Evolutionary conservation across 2,113 vertebrate genomes (phyloP).

Genomic region (Polypterus bichir): DNA sequence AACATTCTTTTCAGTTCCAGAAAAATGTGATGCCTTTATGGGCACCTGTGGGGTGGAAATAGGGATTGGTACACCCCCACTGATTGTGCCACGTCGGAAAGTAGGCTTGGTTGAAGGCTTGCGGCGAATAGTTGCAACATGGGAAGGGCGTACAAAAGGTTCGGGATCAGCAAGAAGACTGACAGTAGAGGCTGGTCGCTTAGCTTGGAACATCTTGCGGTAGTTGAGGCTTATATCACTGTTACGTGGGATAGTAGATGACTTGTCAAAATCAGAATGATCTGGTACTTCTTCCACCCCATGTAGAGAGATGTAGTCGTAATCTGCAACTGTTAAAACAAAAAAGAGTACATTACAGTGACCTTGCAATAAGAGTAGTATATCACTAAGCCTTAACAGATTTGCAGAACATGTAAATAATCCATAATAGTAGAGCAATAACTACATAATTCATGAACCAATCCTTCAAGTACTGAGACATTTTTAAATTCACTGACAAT

Average conservation of each 20-base stretch:
- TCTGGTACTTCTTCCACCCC: constrained; percentile 33
- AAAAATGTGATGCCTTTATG: constrained; percentile 23
- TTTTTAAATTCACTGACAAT: too few species aligned
- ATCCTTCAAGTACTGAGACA: too few species aligned
- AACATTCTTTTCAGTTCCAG: constrained; percentile 9
- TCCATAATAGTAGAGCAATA: too few species aligned
- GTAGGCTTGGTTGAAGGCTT: constrained; percentile 59
- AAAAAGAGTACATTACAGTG: not conserved
- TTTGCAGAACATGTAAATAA: too few species aligned
- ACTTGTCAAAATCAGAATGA: constrained; percentile 58
- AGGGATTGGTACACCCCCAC: constrained; percentile 58
- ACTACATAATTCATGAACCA: too few species aligned
- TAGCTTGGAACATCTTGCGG: constrained; percentile 51
- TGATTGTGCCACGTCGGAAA: constrained; percentile 54
- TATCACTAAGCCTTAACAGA: not conserved
- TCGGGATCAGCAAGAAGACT: constrained; percentile 52
- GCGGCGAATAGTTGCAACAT: constrained; percentile 62
- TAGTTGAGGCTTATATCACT: constrained; percentile 57
- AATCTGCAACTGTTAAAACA: constrained; percentile 36
- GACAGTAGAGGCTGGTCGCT: constrained; percentile 57
- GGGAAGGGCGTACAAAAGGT: constrained; percentile 24
- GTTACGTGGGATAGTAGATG: constrained; percentile 62
- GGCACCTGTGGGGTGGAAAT: constrained; percentile 62
- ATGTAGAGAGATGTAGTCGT: constrained; percentile 57
- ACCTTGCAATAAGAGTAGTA: not conserved